Evolutionary conservation across 2,888 invertebrate species (phyloP).

Genomic region (Scaptomyza reducta): DNA sequence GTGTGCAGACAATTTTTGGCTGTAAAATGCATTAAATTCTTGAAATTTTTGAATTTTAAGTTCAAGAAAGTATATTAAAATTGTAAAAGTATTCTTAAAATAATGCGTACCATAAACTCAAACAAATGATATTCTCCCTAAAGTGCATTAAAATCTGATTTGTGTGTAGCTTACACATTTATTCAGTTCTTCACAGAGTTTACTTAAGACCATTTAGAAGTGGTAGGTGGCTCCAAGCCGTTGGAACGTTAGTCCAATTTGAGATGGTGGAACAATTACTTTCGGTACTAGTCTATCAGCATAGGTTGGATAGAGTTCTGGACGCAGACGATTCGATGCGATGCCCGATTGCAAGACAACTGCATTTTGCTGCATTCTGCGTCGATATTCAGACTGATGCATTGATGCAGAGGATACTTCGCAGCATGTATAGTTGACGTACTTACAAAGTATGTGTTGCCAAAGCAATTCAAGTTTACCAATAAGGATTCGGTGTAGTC

Average conservation of each 20-base stretch:
- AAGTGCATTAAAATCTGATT: too few relatives aligned
- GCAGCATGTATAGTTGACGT: fast-evolving
- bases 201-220: neutral
- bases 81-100: too few relatives aligned
- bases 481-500: neutral
- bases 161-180: neutral
- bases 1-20: too few relatives aligned
- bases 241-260: neutral
- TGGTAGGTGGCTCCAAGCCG: neutral
- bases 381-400: neutral
- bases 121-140: too few relatives aligned
- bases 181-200: neutral
- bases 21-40: too few relatives aligned
- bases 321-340: neutral
- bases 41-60: too few relatives aligned
- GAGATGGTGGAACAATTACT: neutral
- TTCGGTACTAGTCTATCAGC: neutral
- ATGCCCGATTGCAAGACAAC: neutral
- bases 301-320: neutral
- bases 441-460: neutral
- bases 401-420: neutral
- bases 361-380: neutral
- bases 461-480: neutral
- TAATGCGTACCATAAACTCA: too few relatives aligned
- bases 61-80: too few relatives aligned